Evolutionary conservation across 2,797 vertebrate genomes (phyloP).

Genomic region (Chanos chanos): DNA sequence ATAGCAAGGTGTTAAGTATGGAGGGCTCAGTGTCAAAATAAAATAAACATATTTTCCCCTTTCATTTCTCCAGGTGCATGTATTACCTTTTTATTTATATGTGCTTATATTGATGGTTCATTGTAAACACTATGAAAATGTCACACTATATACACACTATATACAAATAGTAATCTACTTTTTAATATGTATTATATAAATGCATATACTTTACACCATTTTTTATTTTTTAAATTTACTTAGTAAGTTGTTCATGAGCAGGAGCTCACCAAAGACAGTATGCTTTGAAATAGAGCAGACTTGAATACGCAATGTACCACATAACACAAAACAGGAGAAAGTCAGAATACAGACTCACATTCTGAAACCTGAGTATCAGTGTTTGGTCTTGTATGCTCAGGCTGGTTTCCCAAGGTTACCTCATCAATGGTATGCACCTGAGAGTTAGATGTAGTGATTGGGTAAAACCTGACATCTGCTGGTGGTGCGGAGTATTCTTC

Average conservation of each 20-base stretch:
- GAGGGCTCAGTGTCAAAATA: too few relatives aligned
- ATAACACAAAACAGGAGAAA: not conserved
- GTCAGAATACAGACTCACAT: not conserved
- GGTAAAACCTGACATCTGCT: constrained; percentile 60
- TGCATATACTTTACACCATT: not conserved
- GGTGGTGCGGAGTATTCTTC: constrained; percentile 12
- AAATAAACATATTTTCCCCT: too few relatives aligned
- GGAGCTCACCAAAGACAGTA: not conserved
- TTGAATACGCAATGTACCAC: not conserved
- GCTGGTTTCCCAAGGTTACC: constrained; percentile 48
- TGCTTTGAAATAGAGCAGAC: not conserved
- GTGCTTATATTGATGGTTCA: too few relatives aligned
- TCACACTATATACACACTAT: too few relatives aligned
- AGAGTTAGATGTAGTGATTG: constrained; percentile 49
- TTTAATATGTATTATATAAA: not conserved
- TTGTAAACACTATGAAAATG: too few relatives aligned
- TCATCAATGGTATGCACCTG: constrained; percentile 55
- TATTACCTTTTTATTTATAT: too few relatives aligned
- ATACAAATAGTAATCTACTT: too few relatives aligned
- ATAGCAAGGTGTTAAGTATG: too few relatives aligned
- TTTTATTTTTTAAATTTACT: too few relatives aligned
- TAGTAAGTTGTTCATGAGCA: not conserved
- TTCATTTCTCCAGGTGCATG: too few relatives aligned
- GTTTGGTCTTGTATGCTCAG: not conserved
- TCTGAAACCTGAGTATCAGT: not conserved